A percentile compares a stretch with the other conserved stretches of the same genome.
Conservation (phyloP, 1,140 invertebrate genomes). For the Lucilia sericata region DNA sequence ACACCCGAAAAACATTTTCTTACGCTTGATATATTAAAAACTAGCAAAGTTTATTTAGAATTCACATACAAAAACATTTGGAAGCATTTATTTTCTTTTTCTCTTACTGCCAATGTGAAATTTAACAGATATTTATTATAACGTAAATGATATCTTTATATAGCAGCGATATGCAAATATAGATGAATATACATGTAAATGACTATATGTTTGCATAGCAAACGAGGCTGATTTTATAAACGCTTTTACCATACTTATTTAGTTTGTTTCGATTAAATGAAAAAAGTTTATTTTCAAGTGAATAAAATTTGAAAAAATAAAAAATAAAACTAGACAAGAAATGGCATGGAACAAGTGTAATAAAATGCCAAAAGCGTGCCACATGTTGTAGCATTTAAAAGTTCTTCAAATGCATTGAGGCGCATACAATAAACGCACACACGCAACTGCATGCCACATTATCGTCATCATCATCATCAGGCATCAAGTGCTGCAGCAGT, state of each 20-base stretch:
- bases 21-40: constrained; percentile 20
- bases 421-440: constrained; percentile 1
- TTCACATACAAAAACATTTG: background rate
- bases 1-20: constrained; percentile 15
- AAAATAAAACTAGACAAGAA: background rate
- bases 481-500: too few relatives aligned
- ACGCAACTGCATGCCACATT: background rate
- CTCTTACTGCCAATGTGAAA: background rate
- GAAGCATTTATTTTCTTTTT: background rate
- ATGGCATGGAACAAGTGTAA: constrained; percentile 34
- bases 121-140: constrained; percentile 15
- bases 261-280: background rate
- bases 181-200: background rate
- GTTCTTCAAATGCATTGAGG: constrained; percentile 4
- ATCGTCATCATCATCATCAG: too few relatives aligned
- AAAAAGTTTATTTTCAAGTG: background rate
- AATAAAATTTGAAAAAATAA: background rate
- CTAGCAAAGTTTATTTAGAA: background rate
- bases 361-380: constrained; percentile 49
- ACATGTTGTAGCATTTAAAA: constrained; percentile 43
- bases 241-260: background rate
- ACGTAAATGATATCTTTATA: background rate
- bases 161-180: background rate
- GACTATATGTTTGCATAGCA: background rate
- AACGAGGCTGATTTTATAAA: background rate